Conservation (phyloP, 2,888 invertebrate species). For the Hydrotaea diabolus region DNA sequence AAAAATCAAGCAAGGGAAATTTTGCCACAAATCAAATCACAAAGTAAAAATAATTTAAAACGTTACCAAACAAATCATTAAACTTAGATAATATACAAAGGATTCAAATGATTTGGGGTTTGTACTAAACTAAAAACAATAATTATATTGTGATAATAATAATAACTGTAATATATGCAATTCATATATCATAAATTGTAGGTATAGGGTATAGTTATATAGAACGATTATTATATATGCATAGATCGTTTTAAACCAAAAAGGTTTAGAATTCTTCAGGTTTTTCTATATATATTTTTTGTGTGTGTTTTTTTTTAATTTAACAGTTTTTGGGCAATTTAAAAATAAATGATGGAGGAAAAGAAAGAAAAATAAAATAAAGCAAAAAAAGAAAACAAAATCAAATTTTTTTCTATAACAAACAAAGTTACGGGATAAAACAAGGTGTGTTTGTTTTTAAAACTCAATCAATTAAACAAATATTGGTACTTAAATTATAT, state of each 20-base stretch:
- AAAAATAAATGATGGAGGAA: conserved; percentile 52
- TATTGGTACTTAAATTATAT: not conserved
- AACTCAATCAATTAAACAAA: conserved; percentile 7
- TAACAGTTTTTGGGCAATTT: conserved; percentile 60
- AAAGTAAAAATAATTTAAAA: not conserved
- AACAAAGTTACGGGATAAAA: conserved; percentile 33
- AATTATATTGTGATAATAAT: not conserved
- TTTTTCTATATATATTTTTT: conserved; percentile 4
- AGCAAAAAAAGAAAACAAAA: conserved; percentile 62
- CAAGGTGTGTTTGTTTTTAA: not conserved
- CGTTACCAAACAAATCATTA: not conserved
- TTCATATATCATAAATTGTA: conserved; percentile 2
- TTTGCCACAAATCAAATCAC: not conserved
- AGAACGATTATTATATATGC: not conserved
- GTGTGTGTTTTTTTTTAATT: not conserved
- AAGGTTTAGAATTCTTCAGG: conserved; percentile 51
- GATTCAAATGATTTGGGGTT: not conserved
- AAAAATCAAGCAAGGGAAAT: not conserved
- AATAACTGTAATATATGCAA: not conserved
- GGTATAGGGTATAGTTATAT: not conserved
- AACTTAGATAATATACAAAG: not conserved
- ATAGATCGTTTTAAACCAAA: not conserved
- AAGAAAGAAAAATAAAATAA: conserved; percentile 41
- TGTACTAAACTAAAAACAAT: conserved; percentile 5
- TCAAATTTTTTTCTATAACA: conserved; percentile 63